Conservation (phyloP, 1,140 invertebrate genomes). For the Scaptomyza hsui region DNA sequence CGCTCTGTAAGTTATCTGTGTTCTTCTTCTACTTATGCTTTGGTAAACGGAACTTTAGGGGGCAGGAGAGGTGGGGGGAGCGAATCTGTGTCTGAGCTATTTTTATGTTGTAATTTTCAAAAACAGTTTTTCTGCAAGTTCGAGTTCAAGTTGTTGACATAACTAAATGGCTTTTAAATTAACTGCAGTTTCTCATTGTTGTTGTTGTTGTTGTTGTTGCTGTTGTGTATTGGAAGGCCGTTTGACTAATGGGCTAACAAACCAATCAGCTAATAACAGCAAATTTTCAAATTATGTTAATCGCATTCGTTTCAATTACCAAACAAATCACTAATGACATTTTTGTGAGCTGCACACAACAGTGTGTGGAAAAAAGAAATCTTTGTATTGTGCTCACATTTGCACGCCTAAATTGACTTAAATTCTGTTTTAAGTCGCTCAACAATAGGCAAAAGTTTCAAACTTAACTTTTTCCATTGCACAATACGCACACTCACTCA, state of each 20-base stretch:
- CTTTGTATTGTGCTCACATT: constrained; percentile 18
- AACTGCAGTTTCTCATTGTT: background rate
- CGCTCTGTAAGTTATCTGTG: background rate
- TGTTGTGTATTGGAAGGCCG: constrained; percentile 20
- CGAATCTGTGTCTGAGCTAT: background rate
- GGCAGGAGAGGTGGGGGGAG: background rate
- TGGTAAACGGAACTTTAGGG: constrained; percentile 23
- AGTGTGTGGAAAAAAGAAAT: constrained; percentile 13
- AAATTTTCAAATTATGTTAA: constrained; percentile 79
- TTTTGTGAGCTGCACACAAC: constrained; percentile 29
- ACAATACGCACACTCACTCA: constrained; percentile 30
- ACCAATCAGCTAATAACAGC: constrained; percentile 74
- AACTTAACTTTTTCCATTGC: constrained; percentile 53
- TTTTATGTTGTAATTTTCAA: constrained; percentile 31
- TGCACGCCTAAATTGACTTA: constrained; percentile 51
- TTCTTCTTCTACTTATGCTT: background rate
- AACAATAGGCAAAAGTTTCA: constrained; percentile 45
- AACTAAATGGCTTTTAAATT: constrained; percentile 17
- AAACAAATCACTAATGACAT: constrained; percentile 35
- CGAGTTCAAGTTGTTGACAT: background rate
- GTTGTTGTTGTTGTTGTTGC: background rate
- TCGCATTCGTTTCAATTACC: constrained; percentile 82
- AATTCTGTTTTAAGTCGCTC: constrained; percentile 42
- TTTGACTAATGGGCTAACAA: constrained; percentile 62
- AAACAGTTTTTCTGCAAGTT: constrained; percentile 14